A percentile compares a stretch with the other conserved stretches of the same genome.
phyloP scores from a whole-genome alignment of 2,113 vertebrate species.

The Aythya baeri region DNA sequence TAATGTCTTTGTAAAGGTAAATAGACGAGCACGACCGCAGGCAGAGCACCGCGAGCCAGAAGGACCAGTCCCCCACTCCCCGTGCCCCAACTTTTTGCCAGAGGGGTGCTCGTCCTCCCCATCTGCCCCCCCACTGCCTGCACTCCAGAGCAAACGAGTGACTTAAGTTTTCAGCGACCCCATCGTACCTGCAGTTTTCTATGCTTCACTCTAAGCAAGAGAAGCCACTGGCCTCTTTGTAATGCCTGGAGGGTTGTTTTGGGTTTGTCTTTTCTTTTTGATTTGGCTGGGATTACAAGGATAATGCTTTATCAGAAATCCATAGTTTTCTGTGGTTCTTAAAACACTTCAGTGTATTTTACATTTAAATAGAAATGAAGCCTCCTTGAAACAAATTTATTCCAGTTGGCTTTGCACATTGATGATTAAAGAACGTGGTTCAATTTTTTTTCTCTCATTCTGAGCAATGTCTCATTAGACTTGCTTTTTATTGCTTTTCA shows the following conservation, averaged over 20 bases:
- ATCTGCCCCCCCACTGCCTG: too few relatives aligned
- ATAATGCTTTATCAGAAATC: background rate
- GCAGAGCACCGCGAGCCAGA: too few relatives aligned
- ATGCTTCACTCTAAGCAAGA: background rate
- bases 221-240: background rate
- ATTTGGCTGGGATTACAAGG: background rate
- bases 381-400: conserved; percentile 42
- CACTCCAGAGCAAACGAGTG: background rate
- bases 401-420: conserved; percentile 21
- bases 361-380: conserved; percentile 51
- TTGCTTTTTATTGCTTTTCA: conserved; percentile 59
- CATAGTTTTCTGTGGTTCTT: background rate
- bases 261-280: background rate
- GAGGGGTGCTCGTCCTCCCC: too few relatives aligned
- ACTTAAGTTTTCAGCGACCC: background rate
- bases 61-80: too few relatives aligned
- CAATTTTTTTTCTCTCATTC: conserved; percentile 23
- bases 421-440: conserved; percentile 43
- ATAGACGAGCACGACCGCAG: too few relatives aligned
- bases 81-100: too few relatives aligned
- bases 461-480: conserved; percentile 59
- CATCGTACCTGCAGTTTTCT: background rate
- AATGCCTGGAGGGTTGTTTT: fast-evolving
- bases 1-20: too few relatives aligned
- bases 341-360: conserved; percentile 2